These are phyloP conservation scores for Melinaea marsaeus DNA, from an alignment of 2,888 invertebrate species.

Conservation along the genomic window DNA sequence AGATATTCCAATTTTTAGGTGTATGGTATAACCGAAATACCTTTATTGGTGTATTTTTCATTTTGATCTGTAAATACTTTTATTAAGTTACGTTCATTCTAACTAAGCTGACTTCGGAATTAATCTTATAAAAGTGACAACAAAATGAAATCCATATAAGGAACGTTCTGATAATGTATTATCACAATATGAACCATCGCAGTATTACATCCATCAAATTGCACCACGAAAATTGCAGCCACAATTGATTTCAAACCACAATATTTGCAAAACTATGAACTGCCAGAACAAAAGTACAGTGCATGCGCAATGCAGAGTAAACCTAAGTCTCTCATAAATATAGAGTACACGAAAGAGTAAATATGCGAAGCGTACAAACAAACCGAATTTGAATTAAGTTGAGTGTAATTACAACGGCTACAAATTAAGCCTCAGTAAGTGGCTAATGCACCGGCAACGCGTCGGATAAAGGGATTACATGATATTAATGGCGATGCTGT, in stretches of 20 bases:
- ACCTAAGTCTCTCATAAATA: slow-evolving; percentile 11
- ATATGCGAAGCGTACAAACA: slow-evolving; percentile 22
- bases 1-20: too few species aligned
- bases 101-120: too few species aligned
- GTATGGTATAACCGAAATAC: too few species aligned
- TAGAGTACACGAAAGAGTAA: slow-evolving; percentile 13
- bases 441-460: slow-evolving; percentile 41
- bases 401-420: slow-evolving; percentile 41
- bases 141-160: too few species aligned
- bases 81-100: too few species aligned
- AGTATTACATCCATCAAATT: too few species aligned
- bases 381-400: slow-evolving; percentile 35
- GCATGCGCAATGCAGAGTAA: background rate
- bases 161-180: too few species aligned
- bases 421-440: slow-evolving; percentile 44
- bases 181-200: too few species aligned
- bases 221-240: background rate
- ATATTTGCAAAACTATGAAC: too few species aligned
- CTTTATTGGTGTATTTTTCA: too few species aligned
- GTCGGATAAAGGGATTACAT: slow-evolving; percentile 61
- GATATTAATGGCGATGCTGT: slow-evolving; percentile 57
- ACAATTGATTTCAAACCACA: background rate
- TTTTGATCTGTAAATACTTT: too few species aligned
- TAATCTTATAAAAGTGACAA: too few species aligned
- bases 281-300: background rate